Conservation (phyloP, 2,888 invertebrate species). For the Pantelozetes paolii region DNA sequence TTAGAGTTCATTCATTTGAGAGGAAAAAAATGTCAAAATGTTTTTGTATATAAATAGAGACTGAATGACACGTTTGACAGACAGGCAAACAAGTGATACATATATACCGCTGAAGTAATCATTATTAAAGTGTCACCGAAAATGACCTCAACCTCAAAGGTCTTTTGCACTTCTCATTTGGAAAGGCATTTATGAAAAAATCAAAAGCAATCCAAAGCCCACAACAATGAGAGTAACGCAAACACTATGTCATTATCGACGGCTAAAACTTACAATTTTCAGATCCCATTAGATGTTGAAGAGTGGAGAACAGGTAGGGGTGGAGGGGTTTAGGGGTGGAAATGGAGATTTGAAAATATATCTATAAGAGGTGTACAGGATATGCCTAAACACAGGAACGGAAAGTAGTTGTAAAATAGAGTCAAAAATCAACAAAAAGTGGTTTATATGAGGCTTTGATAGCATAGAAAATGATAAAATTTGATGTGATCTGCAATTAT, state of each 20-base stretch:
- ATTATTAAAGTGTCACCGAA: conserved; percentile 30
- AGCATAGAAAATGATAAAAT: conserved; percentile 27
- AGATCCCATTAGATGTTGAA: conserved; percentile 12
- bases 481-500: conserved; percentile 34
- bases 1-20: not conserved
- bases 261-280: conserved; percentile 11
- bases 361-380: conserved; percentile 21
- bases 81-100: not conserved
- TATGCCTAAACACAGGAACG: conserved; percentile 24
- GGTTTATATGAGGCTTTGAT: conserved; percentile 33
- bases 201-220: not conserved
- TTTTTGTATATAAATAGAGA: conserved; percentile 23
- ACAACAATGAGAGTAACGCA: conserved; percentile 12
- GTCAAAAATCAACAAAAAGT: conserved; percentile 31
- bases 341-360: conserved; percentile 5
- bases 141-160: conserved; percentile 16
- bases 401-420: conserved; percentile 33
- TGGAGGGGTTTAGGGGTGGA: not conserved
- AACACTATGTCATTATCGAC: conserved; percentile 11
- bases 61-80: conserved; percentile 28
- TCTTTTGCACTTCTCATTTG: conserved; percentile 10
- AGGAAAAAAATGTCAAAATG: conserved; percentile 4
- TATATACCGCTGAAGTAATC: conserved; percentile 17
- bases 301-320: conserved; percentile 5
- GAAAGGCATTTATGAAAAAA: conserved; percentile 19